Percentiles rank a stretch among this genome's conserved stretches.
phyloP scores from a whole-genome alignment of 2,888 invertebrate species.

The Eremobia ochroleuca region DNA sequence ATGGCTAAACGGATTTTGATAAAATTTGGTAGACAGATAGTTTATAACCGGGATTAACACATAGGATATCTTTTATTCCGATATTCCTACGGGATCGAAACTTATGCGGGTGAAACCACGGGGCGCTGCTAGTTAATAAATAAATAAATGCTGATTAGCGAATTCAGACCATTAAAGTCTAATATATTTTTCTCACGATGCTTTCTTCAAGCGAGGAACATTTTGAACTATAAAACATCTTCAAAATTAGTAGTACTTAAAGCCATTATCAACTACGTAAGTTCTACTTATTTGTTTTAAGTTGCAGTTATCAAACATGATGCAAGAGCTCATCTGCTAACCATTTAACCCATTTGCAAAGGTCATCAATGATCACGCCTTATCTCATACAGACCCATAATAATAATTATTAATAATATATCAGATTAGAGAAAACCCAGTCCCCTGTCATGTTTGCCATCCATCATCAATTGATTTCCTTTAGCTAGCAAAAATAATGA shows the following conservation, averaged over 20 bases:
- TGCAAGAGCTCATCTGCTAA: not conserved
- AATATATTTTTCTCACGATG: not conserved
- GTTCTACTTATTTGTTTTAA: not conserved
- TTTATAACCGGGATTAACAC: too few relatives aligned
- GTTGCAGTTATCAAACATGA: not conserved
- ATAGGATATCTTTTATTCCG: too few relatives aligned
- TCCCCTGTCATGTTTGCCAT: not conserved
- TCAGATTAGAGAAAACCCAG: not conserved
- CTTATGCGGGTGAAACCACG: too few relatives aligned
- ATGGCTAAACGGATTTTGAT: too few relatives aligned
- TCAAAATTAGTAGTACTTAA: too few relatives aligned
- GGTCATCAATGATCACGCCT: constrained; percentile 6
- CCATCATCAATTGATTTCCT: not conserved
- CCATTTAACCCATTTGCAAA: constrained; percentile 1
- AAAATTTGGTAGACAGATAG: too few relatives aligned
- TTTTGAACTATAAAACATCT: not conserved
- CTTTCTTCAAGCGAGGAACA: not conserved
- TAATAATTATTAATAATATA: not conserved
- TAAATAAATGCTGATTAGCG: too few relatives aligned
- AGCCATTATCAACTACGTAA: too few relatives aligned
- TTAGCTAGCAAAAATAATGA: not conserved
- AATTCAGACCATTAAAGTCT: not conserved
- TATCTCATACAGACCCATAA: not conserved
- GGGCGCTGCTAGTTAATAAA: too few relatives aligned
- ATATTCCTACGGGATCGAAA: too few relatives aligned